Base-by-base conservation (phyloP, 1,140 invertebrate species). In the Chlorops oryzae region DNA sequence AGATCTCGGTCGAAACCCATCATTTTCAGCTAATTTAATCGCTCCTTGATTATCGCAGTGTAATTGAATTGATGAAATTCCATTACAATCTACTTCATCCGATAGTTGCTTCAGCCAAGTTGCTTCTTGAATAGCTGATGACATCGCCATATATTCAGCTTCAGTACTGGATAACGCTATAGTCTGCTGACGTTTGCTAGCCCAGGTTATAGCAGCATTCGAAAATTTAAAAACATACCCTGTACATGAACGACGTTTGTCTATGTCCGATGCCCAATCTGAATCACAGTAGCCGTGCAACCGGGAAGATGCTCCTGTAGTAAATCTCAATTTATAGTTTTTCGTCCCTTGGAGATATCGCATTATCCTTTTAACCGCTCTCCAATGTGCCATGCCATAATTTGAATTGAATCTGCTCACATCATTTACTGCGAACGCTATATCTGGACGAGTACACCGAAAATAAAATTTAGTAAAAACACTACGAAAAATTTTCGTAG, bases 171-270 rank as follows among this genome's bases (percentile, higher is more conserved):
- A n/a, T n/a, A n/a, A n/a, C 9, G 67, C 59, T 22, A 74, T 54
- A 18, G 52, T 63, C 25, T 27, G 44, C 49, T 74, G 69, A 48
- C 56, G 61, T 49, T 63, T 62, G 21, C 57, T 62, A 9, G 18
- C 43, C 70, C 70, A 72, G 5, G 55, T 54, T 21, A 74, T 58
- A 17, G 59, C 47, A 9, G 7, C 39, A 17, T 40, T 24, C n/a
- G 47, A 12, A 43, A 49, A 42, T 10, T 25, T 20, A 34, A 52
- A 48, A 17, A n/a, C 12, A 15, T 47, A 47, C 2, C 44, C 51
- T 3, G 45, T 48, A 27, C 44, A 47, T 5, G 51, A 52, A 13
- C 38, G 27, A 41, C 51, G 10, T 40, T 40, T 39, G 3, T 52
- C 24, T 3, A 3, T 5, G 17, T 47, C n/a, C n/a, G 20, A 41